Conservation (phyloP, 2,113 vertebrate species). For the Rhynchomys soricoides region DNA sequence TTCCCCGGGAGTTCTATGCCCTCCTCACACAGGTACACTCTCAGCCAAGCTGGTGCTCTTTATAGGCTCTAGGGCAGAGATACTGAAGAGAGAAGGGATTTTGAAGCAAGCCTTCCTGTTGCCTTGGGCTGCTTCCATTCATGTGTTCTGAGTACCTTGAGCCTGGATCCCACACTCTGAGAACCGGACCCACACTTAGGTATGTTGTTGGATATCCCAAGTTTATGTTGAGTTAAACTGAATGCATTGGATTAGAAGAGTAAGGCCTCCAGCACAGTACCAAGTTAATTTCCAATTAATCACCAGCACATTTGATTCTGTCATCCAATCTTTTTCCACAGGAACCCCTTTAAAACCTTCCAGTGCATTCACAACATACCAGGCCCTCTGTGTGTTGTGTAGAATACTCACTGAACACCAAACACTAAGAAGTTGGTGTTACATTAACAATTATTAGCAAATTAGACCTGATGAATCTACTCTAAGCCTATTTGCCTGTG, state of each 20-base stretch:
- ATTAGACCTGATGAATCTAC: neutral
- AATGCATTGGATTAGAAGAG: neutral
- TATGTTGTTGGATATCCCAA: neutral
- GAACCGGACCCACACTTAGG: neutral
- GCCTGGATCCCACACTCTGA: neutral
- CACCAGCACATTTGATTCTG: neutral
- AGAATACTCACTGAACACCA: neutral
- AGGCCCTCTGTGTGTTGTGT: neutral
- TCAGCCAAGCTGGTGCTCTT: neutral
- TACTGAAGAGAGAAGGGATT: neutral
- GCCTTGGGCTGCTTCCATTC: neutral
- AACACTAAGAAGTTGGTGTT: neutral
- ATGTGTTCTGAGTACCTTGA: neutral
- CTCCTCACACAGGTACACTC: neutral
- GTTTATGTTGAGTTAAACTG: neutral
- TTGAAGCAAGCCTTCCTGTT: neutral
- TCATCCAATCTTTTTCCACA: neutral
- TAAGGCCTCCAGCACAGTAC: neutral
- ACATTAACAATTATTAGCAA: neutral
- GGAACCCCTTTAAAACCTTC: neutral
- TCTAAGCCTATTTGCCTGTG: neutral
- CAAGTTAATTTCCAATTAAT: constrained; percentile 45
- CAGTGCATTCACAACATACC: neutral
- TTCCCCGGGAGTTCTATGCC: neutral
- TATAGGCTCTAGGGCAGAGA: neutral